Evolutionary conservation across 2,888 invertebrate species (phyloP), one percentile per base, ranked within the genome.

Genomic region (Sympetrum striolatum): DNA sequence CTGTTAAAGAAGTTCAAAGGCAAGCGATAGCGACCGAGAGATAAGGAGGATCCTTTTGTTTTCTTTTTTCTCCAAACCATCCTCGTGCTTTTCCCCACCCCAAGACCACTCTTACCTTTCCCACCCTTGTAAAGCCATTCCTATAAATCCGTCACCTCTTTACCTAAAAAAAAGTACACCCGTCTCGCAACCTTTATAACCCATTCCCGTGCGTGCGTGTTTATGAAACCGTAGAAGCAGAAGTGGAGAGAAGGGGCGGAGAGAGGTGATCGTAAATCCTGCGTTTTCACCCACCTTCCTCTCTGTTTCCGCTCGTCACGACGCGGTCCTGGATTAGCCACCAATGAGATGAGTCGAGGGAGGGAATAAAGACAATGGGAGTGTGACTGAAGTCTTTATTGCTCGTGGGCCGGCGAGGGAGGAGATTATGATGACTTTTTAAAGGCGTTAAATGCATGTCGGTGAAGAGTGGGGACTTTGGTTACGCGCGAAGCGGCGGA

Each of bases 191-290:
- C 86, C 86, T 86, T 64, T 86, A 60, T 37, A 86, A 53, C 58
- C 60, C 60, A 60, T 60, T 86, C 53, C 39, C 58, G 86, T 18
- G 18, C 35, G 82, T 44, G 60, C 86, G 64, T 86, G 86, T 86
- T 86, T 60, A 60, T 86, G 86, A 86, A 86, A 86, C 86, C 86
- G 86, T 86, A 86, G 86, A 86, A 86, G 86, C 86, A 58, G 86
- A 86, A 37, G 86, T 86, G 37, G 37, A 86, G 86, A 58, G 82
- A 35, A 18, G 82, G 31, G 31, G 80, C 31, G 37, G 31, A 22
- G 80, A 39, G 48, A 15, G 53, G 14, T 10, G 86, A 60, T 86
- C 86, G 86, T 86, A 86, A 86, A 86, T 86, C 39, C 86, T 2
- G 31, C 10, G 37, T 35, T 48, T 44, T 58, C 53, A 15, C 81